These are phyloP conservation scores for Leptatherina wallacei DNA, from an alignment of 2,797 vertebrate genomes.

Conservation along the genomic window DNA sequence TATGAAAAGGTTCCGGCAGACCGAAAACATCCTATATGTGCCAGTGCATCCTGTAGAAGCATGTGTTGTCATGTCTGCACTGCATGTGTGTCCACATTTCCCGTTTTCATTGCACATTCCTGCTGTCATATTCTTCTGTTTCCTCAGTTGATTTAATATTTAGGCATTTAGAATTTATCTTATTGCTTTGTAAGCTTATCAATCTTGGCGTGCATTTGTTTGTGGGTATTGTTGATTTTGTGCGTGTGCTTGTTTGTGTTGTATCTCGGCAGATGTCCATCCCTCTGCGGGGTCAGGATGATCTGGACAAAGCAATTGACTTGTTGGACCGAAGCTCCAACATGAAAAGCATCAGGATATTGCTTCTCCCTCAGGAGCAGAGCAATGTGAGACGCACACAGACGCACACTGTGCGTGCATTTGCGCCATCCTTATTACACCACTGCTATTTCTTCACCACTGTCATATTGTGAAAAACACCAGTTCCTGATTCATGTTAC, in stretches of 20 bases:
- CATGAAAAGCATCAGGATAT: constrained; percentile 97
- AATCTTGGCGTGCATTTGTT: background rate
- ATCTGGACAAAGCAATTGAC: constrained; percentile 95
- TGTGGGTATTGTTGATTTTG: background rate
- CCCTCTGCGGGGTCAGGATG: constrained; percentile 91
- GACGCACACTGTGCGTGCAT: background rate
- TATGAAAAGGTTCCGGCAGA: background rate
- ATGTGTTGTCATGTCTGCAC: background rate
- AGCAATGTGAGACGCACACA: constrained; percentile 85
- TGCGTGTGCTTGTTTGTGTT: constrained; percentile 21
- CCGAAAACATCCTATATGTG: background rate
- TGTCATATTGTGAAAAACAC: constrained; percentile 50
- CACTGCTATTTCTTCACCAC: constrained; percentile 52
- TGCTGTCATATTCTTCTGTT: background rate
- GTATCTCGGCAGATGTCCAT: constrained; percentile 88
- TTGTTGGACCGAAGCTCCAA: constrained; percentile 94
- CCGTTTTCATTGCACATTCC: background rate
- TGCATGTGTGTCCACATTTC: background rate
- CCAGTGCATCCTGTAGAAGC: background rate
- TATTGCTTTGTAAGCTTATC: background rate
- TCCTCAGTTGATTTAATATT: background rate
- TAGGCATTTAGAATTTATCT: background rate
- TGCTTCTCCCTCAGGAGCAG: constrained; percentile 90
- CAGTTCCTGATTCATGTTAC: constrained; percentile 37
- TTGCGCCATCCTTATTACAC: constrained; percentile 30